Evolutionary conservation across 2,888 invertebrate genomes (phyloP), one percentile per base, ranked within the genome.

Genomic region (Sesia apiformis): DNA sequence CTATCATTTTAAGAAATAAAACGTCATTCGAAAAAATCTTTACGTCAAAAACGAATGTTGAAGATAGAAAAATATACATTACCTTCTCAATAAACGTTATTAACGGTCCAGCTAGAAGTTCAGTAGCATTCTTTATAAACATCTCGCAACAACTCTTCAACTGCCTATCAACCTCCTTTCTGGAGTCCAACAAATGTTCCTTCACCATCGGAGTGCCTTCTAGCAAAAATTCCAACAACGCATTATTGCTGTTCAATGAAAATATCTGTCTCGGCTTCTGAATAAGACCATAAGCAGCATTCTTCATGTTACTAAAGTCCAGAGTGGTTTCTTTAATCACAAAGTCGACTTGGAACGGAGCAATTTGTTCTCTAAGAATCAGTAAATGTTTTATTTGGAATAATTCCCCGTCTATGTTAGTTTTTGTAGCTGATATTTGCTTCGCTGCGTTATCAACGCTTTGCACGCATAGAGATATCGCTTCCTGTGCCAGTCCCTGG

Each of bases 341-440:
- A 65, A 97, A 97, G 73, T 97, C 98, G 0, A 97, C 97, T 80
- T 98, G 97, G 75, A 99, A 99, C 0, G 99, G 99, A 0, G 98
- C 97, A 40, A 99, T 99, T 81, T 99, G 99, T 76, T 99, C 99
- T 38, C 99, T 88, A 3, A 99, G 89, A 57, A 99, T 99, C 3
- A 99, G 90, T 57, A 99, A 87, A 84, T 99, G 99, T 78, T 99
- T 99, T 50, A 99, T 97, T 84, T 98, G 95, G 81, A 99, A 99
- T n/a, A 99, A 89, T 73, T 96, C 94, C 0, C 97, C 98, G 82
- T 99, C 98, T n/a, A 98, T 90, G n/a, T 90, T 83, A 0, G 94
- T 93, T 84, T 95, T 95, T 64, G 92, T 92, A 0, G 91, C 78
- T 0, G 94, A 91, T 63, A 99, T 99, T 64, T 94, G 93, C 54